These are phyloP conservation scores for Sesamia inferens DNA, from an alignment of 2,888 invertebrate genomes.

Conservation along the genomic window DNA sequence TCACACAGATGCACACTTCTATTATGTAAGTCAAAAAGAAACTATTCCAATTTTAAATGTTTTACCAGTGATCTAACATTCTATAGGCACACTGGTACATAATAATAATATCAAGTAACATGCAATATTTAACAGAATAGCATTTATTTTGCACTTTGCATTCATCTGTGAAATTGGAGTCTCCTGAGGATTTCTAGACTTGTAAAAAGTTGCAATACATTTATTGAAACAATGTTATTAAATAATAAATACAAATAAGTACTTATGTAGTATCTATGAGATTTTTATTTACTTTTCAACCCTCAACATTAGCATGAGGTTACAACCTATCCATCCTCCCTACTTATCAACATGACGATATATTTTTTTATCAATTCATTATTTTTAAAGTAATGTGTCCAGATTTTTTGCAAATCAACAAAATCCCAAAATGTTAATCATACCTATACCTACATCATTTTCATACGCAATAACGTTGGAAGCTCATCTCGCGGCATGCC, in stretches of 20 bases:
- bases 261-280: conserved; percentile 19
- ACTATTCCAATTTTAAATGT: conserved; percentile 7
- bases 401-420: too few species aligned
- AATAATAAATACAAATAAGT: conserved; percentile 39
- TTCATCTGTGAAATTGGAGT: conserved; percentile 7
- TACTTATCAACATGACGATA: too few species aligned
- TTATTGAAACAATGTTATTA: conserved; percentile 29
- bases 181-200: neutral
- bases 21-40: conserved; percentile 29
- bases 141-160: conserved; percentile 42
- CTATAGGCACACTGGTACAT: neutral
- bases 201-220: conserved; percentile 26
- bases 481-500: too few species aligned
- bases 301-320: neutral
- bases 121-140: conserved; percentile 19
- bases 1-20: conserved; percentile 5
- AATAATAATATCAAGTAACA: conserved; percentile 10
- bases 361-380: too few species aligned
- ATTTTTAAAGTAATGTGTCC: too few species aligned
- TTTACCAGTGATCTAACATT: conserved; percentile 24
- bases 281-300: conserved; percentile 29
- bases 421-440: too few species aligned
- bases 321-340: too few species aligned
- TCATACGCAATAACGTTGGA: too few species aligned
- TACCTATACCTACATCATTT: too few species aligned